Percentiles rank a stretch among this genome's conserved stretches.
These are phyloP conservation scores for Lasioglossum albipes DNA, from an alignment of 1,140 invertebrate species.

Conservation along the genomic window DNA sequence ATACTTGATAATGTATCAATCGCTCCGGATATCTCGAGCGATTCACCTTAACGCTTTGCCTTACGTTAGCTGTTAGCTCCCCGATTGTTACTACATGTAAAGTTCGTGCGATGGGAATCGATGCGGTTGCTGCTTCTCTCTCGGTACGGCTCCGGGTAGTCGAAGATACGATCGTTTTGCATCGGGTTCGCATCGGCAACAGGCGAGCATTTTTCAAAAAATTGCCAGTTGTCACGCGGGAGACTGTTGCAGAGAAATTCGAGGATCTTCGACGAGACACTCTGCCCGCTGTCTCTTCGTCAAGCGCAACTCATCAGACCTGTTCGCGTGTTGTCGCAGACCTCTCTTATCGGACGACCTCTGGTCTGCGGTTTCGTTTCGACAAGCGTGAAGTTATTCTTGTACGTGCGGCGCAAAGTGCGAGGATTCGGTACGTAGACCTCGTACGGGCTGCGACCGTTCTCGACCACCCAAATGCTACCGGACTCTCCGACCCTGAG, in stretches of 20 bases:
- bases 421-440: slow-evolving; percentile 76
- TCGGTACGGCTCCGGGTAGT: neutral
- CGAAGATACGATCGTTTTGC: neutral
- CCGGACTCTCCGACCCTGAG: slow-evolving; percentile 77
- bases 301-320: slow-evolving; percentile 70
- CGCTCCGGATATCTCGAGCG: neutral
- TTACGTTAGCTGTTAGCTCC: neutral
- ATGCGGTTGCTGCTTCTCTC: no score
- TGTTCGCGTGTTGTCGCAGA: slow-evolving; percentile 68
- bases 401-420: slow-evolving; percentile 68
- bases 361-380: slow-evolving; percentile 43
- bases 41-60: neutral
- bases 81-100: neutral
- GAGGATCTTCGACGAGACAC: neutral
- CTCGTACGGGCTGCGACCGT: slow-evolving; percentile 77
- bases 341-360: slow-evolving; percentile 67
- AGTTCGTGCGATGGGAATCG: neutral
- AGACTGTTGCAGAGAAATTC: neutral
- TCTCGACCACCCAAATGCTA: slow-evolving; percentile 80
- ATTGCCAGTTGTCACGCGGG: neutral
- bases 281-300: neutral
- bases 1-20: slow-evolving; percentile 27
- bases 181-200: neutral
- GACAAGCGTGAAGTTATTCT: slow-evolving; percentile 67
- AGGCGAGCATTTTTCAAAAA: neutral